phyloP scores from a whole-genome alignment of 1,140 invertebrate genomes.

The Orussus abietinus region DNA sequence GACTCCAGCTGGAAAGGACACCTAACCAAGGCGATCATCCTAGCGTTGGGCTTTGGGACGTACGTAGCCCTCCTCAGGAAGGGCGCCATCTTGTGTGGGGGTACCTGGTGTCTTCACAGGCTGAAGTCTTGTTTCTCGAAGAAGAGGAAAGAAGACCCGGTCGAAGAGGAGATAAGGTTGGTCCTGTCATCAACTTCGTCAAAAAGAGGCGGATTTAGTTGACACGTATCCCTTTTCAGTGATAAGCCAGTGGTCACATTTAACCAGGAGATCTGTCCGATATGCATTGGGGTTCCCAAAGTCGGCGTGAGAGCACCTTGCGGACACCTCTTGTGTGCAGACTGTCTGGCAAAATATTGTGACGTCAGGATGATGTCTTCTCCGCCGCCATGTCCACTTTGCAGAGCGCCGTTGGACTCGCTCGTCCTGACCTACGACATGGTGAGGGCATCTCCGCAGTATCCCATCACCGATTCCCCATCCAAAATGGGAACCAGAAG shows the following conservation, averaged over 20 bases:
- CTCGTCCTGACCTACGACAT: conserved; percentile 26
- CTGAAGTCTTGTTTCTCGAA: too few species aligned
- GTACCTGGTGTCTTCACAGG: too few species aligned
- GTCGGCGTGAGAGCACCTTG: conserved; percentile 25
- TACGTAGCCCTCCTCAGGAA: conserved; percentile 10
- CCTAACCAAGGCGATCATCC: conserved; percentile 8
- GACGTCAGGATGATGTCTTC: conserved; percentile 16
- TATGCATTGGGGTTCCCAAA: conserved; percentile 28
- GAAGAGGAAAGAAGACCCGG: too few species aligned
- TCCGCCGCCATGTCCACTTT: conserved; percentile 38
- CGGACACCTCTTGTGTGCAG: conserved; percentile 32
- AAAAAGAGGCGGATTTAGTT: too few species aligned
- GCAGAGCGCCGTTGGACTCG: conserved; percentile 29
- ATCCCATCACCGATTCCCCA: not conserved
- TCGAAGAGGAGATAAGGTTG: too few species aligned
- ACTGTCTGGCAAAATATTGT: conserved; percentile 30
- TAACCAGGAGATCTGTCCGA: conserved; percentile 33
- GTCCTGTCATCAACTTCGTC: too few species aligned
- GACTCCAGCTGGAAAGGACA: conserved; percentile 17
- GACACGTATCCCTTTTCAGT: too few species aligned
- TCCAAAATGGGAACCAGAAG: not conserved
- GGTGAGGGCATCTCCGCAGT: conserved; percentile 17
- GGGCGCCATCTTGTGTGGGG: too few species aligned
- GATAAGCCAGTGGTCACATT: too few species aligned
- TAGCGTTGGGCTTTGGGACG: conserved; percentile 14